Base-by-base conservation (phyloP, 2,113 vertebrate genomes). In the Phainopepla nitens region DNA sequence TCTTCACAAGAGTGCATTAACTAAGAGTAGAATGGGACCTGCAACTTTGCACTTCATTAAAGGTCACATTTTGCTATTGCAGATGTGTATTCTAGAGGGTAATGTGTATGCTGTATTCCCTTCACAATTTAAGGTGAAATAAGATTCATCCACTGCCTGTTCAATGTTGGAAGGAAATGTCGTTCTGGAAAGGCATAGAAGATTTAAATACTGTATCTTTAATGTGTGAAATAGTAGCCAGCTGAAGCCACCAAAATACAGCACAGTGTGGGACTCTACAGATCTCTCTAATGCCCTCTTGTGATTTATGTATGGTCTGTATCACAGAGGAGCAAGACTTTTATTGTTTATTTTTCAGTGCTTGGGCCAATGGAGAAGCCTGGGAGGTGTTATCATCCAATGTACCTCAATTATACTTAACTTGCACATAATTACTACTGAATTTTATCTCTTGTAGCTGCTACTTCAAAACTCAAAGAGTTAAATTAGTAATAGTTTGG, bases 71-170 rank as follows among this genome's bases (percentile, higher is more conserved):
- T 62, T 69, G 8, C 13, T 65, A 10, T 6, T 44, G 29, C 18
- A 64, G 57, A 6, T 13, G 24, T 36, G 3, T 31, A 11, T 50
- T 72, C 42, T 16, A 28, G 33, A 23, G 21, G 19, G 36, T 47
- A 29, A 39, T 1, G 4, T 45, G 18, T 7, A 3, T 17, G 19
- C 3, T 47, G 0, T 20, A 12, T 41, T 91, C 70, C 13, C 16
- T 81, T 69, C 36, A 35, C 10, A 44, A 31, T 33, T 12, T 44
- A 54, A 39, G 23, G 66, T 35, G 45, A 44, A 80, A 44, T 66
- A 39, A 64, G 31, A 36, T 13, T 36, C 49, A 45, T 9, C 28
- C 28, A 13, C 13, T 64, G 27, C 6, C 18, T 91, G 60, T 87
- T n/a, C 19, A 39, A 1, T 20, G 5, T 2, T 15, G 29, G 54